Conservation (phyloP, 92 coral and sea anemone species). For the Phenganax marumi region DNA sequence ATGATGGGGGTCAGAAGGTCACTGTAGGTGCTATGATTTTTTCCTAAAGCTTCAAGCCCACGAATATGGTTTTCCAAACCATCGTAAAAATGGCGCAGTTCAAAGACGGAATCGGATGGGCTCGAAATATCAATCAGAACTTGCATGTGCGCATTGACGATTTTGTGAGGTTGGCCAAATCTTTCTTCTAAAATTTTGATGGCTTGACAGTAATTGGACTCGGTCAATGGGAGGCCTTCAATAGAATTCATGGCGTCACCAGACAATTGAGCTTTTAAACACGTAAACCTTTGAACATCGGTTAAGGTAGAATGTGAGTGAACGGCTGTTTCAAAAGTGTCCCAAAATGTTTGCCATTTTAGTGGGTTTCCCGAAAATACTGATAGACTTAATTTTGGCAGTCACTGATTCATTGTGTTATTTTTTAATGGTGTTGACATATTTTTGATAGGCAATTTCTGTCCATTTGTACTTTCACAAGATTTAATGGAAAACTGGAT, state of each 20-base stretch:
- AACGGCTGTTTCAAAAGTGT: no score
- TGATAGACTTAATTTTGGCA: constrained; percentile 54
- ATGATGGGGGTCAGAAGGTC: constrained; percentile 46
- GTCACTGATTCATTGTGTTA: no score
- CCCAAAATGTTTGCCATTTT: no score
- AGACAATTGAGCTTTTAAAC: no score
- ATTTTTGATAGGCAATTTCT: no score
- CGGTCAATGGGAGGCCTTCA: constrained; percentile 41
- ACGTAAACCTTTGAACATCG: constrained; percentile 46
- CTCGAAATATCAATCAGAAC: constrained; percentile 33
- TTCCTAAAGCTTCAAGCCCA: constrained; percentile 47
- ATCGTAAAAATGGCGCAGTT: constrained; percentile 45
- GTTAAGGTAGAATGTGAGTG: constrained; percentile 26
- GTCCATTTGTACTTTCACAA: no score
- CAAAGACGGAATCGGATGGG: constrained; percentile 8
- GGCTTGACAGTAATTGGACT: constrained; percentile 40
- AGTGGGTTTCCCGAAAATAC: constrained; percentile 49
- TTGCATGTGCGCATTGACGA: constrained; percentile 37
- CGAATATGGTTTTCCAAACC: no score
- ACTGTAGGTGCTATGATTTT: constrained; percentile 36
- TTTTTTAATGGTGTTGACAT: no score
- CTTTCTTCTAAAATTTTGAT: constrained; percentile 32
- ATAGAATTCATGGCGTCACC: constrained; percentile 53
- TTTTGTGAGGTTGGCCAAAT: constrained; percentile 45
- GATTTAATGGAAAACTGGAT: no score